phyloP scores from a whole-genome alignment of 2,113 vertebrate genomes.

The Protobothrops flavoviridis region DNA sequence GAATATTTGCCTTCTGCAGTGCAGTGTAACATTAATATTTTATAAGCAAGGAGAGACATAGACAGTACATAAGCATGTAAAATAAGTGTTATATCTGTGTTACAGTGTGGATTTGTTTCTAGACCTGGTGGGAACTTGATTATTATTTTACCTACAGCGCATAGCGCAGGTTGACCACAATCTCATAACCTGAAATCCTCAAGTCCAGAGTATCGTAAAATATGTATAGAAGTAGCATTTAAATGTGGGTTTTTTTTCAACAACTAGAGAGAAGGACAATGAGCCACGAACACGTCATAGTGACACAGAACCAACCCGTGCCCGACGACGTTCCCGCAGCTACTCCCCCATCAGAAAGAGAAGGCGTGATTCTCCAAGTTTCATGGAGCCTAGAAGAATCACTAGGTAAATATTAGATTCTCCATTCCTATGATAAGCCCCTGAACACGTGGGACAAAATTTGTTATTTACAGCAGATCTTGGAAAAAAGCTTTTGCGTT shows the following conservation, averaged over 20 bases:
- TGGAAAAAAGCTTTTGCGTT: neutral
- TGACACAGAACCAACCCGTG: constrained; percentile 79
- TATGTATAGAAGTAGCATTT: neutral
- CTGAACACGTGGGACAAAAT: neutral
- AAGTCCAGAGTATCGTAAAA: neutral
- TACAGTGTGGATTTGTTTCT: neutral
- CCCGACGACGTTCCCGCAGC: constrained; percentile 91
- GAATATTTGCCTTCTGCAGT: neutral
- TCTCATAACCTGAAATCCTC: neutral
- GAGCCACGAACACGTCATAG: constrained; percentile 79
- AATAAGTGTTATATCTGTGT: neutral
- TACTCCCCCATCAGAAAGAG: constrained; percentile 96
- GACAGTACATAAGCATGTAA: neutral
- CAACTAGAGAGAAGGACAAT: constrained; percentile 84
- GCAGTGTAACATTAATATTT: neutral
- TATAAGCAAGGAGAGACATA: neutral
- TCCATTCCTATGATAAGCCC: neutral
- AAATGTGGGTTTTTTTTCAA: neutral
- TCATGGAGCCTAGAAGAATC: constrained; percentile 97
- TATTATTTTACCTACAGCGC: neutral
- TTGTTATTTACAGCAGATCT: neutral
- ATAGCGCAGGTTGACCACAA: neutral
- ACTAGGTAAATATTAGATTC: constrained; percentile 79
- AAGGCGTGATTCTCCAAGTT: constrained; percentile 94
- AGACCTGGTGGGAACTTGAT: neutral